Evolutionary conservation across 2,797 vertebrate genomes (phyloP).

Genomic region (Malurus leucopterus): DNA sequence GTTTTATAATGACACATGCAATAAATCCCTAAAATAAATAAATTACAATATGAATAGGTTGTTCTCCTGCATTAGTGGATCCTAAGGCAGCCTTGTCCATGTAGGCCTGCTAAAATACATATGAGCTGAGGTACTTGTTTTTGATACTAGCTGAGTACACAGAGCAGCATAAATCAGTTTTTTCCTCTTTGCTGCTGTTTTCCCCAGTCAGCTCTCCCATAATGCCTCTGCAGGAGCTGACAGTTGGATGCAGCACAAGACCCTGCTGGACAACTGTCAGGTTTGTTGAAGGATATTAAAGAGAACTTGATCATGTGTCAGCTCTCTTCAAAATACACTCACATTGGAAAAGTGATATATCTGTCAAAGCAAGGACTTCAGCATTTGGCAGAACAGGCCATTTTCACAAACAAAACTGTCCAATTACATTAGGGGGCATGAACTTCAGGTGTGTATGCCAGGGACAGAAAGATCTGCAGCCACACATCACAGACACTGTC

Average conservation of each 20-base stretch:
- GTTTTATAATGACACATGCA: background rate
- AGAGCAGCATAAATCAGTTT: conserved; percentile 34
- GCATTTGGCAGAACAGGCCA: conserved; percentile 78
- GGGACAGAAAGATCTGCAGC: conserved; percentile 65
- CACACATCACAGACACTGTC: conserved; percentile 54
- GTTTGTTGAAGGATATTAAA: conserved; percentile 72
- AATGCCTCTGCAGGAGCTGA: conserved; percentile 45
- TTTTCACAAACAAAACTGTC: conserved; percentile 82
- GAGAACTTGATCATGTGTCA: conserved; percentile 80
- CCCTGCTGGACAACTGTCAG: conserved; percentile 74
- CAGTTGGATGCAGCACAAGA: conserved; percentile 61
- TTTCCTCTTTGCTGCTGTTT: conserved; percentile 20
- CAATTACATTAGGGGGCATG: conserved; percentile 84
- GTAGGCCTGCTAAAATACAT: background rate
- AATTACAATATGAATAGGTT: background rate
- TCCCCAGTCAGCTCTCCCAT: conserved; percentile 52
- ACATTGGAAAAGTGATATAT: conserved; percentile 79
- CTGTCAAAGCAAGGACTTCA: conserved; percentile 80
- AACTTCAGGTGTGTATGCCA: conserved; percentile 78
- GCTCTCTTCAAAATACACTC: conserved; percentile 70
- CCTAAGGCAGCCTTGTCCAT: background rate
- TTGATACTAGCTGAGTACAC: background rate
- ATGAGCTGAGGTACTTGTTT: background rate
- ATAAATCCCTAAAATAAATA: background rate
- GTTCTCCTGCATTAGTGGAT: background rate